These are phyloP conservation scores for Drosophila asahinai DNA, from an alignment of 1,140 invertebrate genomes.

Conservation along the genomic window DNA sequence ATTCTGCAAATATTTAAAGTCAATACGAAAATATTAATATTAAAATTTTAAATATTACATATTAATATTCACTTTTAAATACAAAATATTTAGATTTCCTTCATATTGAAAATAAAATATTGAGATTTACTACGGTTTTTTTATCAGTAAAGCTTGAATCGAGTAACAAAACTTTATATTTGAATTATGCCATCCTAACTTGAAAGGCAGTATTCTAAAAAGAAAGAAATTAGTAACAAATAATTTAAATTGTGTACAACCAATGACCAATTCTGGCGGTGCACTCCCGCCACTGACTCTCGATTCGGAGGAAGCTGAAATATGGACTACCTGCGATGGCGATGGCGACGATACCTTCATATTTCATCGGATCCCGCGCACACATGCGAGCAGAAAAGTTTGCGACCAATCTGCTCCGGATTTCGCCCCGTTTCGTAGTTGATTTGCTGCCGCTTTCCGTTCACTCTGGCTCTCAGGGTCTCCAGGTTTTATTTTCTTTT, in stretches of 20 bases:
- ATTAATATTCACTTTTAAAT: no score
- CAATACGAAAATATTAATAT: no score
- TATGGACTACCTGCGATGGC: slow-evolving; percentile 44
- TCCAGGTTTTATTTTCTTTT: slow-evolving; percentile 40
- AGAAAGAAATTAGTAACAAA: no score
- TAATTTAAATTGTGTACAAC: no score
- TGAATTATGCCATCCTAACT: no score
- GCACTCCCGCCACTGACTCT: background rate
- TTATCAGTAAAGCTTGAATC: no score
- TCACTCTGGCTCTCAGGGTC: slow-evolving; percentile 9
- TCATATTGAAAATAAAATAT: no score
- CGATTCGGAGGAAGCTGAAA: slow-evolving; percentile 6
- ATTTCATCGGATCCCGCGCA: slow-evolving; percentile 49
- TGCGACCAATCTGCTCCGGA: slow-evolving; percentile 25
- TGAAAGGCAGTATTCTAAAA: background rate
- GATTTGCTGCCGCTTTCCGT: slow-evolving; percentile 58
- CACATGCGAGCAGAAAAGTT: slow-evolving; percentile 59
- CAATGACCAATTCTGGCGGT: background rate
- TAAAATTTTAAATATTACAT: no score
- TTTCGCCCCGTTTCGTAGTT: slow-evolving; percentile 49
- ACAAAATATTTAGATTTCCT: no score
- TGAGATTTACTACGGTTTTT: no score
- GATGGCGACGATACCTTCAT: slow-evolving; percentile 60
- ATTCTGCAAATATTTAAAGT: no score
- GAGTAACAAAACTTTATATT: no score